Evolutionary conservation across 2,888 invertebrate species (phyloP).

Genomic region (Mythimna impura): DNA sequence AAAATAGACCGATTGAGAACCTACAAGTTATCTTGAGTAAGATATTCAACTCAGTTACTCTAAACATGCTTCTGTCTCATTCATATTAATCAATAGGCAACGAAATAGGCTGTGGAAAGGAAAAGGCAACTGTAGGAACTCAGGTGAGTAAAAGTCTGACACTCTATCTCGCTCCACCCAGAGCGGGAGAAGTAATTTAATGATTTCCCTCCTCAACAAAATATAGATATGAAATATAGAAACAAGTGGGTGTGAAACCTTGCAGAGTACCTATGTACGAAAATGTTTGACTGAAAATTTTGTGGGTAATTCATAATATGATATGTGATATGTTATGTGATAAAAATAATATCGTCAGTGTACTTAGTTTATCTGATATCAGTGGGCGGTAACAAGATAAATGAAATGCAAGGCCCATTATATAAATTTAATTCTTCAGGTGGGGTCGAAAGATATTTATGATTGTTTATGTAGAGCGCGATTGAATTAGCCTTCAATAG

Average conservation of each 20-base stretch:
- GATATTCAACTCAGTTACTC: background rate
- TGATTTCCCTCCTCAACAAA: background rate
- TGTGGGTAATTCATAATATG: slow-evolving; percentile 9
- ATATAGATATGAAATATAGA: background rate
- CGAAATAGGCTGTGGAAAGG: no score
- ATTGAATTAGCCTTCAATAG: slow-evolving; percentile 10
- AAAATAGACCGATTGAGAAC: no score
- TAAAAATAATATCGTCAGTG: slow-evolving; percentile 34
- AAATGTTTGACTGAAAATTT: slow-evolving; percentile 6
- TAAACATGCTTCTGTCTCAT: background rate
- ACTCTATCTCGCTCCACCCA: no score
- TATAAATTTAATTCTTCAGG: slow-evolving; percentile 34
- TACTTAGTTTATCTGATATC: slow-evolving; percentile 27
- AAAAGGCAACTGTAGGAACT: no score
- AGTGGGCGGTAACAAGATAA: slow-evolving; percentile 40
- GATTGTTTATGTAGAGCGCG: slow-evolving; percentile 7
- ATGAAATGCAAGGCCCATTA: background rate
- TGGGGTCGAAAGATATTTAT: slow-evolving; percentile 44
- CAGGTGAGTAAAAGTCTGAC: no score
- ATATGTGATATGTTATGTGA: slow-evolving; percentile 30
- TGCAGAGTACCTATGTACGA: background rate
- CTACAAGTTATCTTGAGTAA: background rate
- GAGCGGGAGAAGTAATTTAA: no score
- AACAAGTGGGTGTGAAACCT: slow-evolving; percentile 12
- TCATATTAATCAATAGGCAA: no score